Evolutionary conservation across 2,888 invertebrate species (phyloP).

Genomic region (Griposia aprilina): DNA sequence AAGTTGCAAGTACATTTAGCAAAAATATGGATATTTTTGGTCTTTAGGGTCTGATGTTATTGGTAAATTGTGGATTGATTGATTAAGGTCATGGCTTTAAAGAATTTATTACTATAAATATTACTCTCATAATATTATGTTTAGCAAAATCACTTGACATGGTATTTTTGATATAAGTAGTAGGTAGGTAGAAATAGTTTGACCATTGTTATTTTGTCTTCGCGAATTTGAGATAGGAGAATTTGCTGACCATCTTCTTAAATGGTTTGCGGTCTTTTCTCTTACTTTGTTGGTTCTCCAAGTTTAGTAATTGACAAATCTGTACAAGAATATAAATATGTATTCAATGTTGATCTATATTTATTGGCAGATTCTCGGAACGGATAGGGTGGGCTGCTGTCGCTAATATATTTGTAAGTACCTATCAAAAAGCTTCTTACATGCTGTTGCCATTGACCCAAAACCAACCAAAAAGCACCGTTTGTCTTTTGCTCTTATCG

Average conservation of each 20-base stretch:
- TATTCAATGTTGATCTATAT: neutral
- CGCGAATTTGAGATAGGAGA: neutral
- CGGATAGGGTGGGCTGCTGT: neutral
- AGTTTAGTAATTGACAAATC: neutral
- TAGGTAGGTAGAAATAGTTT: neutral
- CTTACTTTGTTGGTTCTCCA: neutral
- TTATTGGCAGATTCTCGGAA: neutral
- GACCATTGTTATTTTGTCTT: neutral
- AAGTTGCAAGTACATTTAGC: neutral
- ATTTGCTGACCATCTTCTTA: neutral
- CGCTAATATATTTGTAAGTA: constrained; percentile 8
- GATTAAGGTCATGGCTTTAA: neutral
- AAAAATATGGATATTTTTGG: neutral
- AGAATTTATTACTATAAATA: neutral
- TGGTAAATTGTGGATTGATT: neutral
- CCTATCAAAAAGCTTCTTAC: constrained; percentile 26
- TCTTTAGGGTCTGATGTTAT: neutral
- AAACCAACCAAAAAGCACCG: constrained; percentile 74
- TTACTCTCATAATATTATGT: too few relatives aligned
- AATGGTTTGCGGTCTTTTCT: neutral
- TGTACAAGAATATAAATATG: neutral
- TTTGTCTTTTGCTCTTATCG: constrained; percentile 83
- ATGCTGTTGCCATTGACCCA: constrained; percentile 63
- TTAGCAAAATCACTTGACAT: too few relatives aligned
- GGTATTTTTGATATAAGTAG: too few relatives aligned